Evolutionary conservation across 2,113 vertebrate genomes (phyloP).

Genomic region (Aramus guarauna): DNA sequence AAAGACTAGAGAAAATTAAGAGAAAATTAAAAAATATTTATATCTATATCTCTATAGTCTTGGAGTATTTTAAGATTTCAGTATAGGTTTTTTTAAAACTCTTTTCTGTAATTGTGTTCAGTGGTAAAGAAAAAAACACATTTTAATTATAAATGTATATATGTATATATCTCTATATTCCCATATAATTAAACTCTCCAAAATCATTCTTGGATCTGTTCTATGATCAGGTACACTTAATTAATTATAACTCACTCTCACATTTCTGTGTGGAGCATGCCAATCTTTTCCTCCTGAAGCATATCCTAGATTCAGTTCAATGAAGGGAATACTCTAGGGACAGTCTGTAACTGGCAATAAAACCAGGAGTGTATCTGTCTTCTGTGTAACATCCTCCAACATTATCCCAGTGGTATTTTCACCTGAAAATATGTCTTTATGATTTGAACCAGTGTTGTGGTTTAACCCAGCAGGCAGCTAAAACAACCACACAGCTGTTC

Average conservation of each 20-base stretch:
- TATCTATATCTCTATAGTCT: not conserved
- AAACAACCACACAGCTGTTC: too few relatives aligned
- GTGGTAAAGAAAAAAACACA: not conserved
- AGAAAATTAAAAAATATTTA: not conserved
- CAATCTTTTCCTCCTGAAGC: not conserved
- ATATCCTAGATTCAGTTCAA: not conserved
- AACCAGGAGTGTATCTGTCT: not conserved
- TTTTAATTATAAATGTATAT: not conserved
- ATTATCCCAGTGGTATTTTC: not conserved
- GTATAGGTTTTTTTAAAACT: rapidly evolving
- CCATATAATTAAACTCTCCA: not conserved
- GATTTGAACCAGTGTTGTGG: not conserved
- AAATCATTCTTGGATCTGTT: not conserved
- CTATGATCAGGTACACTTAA: not conserved
- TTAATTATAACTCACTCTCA: not conserved
- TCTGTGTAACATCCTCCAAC: not conserved
- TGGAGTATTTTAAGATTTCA: not conserved
- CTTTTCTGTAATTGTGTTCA: not conserved
- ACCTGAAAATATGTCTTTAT: not conserved
- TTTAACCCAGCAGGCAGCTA: too few relatives aligned
- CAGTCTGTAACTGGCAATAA: not conserved
- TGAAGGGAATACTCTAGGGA: not conserved
- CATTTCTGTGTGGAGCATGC: not conserved
- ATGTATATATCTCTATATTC: not conserved
- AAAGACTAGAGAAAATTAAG: not conserved